Evolutionary conservation across 2,797 vertebrate species (phyloP).

Genomic region (Knipowitschia caucasica): DNA sequence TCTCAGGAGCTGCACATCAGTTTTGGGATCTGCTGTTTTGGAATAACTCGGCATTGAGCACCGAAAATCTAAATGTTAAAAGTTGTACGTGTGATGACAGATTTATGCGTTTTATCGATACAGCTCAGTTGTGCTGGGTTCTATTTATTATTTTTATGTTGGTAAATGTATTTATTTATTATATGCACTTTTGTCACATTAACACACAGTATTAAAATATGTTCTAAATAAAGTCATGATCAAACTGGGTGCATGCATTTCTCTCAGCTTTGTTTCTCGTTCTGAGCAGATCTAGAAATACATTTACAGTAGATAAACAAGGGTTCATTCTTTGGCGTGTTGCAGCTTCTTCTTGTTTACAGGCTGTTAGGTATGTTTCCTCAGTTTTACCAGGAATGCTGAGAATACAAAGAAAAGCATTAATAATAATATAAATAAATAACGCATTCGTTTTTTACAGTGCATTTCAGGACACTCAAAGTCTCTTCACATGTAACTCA

Average conservation of each 20-base stretch:
- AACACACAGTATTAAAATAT: neutral
- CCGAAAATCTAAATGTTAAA: neutral
- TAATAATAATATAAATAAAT: no score
- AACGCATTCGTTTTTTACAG: no score
- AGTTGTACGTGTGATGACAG: neutral
- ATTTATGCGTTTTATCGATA: no score
- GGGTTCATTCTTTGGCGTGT: neutral
- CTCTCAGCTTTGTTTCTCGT: no score
- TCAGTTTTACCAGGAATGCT: conserved; percentile 91
- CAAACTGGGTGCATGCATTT: no score
- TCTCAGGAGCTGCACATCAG: conserved; percentile 5
- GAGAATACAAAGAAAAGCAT: conserved; percentile 41
- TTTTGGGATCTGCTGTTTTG: neutral
- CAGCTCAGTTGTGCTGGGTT: conserved; percentile 5
- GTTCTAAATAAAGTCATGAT: conserved; percentile 2
- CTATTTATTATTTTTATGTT: conserved; percentile 12
- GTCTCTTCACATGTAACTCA: no score
- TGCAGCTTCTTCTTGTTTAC: neutral
- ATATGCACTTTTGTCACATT: conserved; percentile 9
- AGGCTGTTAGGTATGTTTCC: conserved; percentile 70
- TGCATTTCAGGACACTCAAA: no score
- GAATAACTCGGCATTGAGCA: neutral
- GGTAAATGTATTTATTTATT: conserved; percentile 39
- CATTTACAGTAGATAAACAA: no score
- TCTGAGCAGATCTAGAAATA: no score